These are phyloP conservation scores for Aegypius monachus DNA, from an alignment of 2,113 vertebrate genomes.

Conservation along the genomic window DNA sequence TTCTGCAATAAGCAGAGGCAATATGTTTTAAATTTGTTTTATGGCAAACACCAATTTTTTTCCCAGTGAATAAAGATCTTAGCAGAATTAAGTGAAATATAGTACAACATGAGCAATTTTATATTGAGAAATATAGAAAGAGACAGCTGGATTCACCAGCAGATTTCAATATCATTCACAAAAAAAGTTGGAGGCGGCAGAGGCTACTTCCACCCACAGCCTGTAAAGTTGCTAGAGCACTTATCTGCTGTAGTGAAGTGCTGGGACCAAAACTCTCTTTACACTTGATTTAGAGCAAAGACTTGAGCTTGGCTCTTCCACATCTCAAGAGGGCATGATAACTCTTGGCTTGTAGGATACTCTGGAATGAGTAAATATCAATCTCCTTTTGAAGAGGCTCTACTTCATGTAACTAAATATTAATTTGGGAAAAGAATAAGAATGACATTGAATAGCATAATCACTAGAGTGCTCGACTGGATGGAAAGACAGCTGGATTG, in stretches of 20 bases:
- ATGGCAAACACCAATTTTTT: neutral
- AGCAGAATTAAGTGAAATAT: neutral
- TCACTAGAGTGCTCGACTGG: neutral
- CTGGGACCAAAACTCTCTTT: neutral
- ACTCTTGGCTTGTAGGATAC: neutral
- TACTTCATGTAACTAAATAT: conserved; percentile 5
- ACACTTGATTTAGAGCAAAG: neutral
- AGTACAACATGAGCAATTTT: neutral
- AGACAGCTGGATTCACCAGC: neutral
- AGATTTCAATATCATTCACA: neutral
- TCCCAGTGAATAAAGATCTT: neutral
- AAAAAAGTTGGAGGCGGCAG: neutral
- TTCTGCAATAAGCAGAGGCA: neutral
- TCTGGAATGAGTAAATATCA: conserved; percentile 10
- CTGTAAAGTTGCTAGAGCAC: neutral
- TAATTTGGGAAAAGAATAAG: neutral
- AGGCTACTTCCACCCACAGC: neutral
- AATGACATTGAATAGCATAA: neutral
- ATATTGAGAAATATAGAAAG: neutral
- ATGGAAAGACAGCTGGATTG: neutral
- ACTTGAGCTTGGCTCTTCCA: neutral
- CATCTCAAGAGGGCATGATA: neutral
- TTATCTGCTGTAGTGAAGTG: neutral
- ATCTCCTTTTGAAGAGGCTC: neutral
- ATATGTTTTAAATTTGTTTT: neutral